Evolutionary conservation across 2,888 invertebrate species (phyloP), one percentile per base, ranked within the genome.

Genomic region (Platypus cylindrus): DNA sequence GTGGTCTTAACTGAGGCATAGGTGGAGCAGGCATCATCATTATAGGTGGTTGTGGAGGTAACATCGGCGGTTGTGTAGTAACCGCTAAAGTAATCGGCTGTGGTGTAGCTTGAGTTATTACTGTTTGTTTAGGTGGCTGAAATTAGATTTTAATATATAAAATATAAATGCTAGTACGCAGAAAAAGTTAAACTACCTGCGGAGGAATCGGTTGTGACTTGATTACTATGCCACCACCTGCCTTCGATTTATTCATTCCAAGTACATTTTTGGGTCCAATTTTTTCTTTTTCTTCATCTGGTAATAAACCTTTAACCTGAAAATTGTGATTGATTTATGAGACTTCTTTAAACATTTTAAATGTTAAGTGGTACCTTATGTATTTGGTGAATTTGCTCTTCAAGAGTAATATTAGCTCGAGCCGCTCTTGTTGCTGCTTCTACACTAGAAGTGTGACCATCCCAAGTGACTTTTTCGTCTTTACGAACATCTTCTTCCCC

Each of bases 301-400:
- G 89, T 41, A 94, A 65, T 3, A 95, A 68, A 2, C 94, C 94
- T 62, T 94, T 93, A 2, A 86, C 59, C 57, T 56, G 40, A 13
- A 47, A 48, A 7, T 11, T 20, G 9, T 20, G 7, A 20, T 9
- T 20, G 5, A 20, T 5, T 20, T 20, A 20, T 20, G 5, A 7
- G 9, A 20, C 5, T 20, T 5, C 9, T 20, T 20, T 20, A 20
- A 20, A 7, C 9, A 20, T 20, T 20, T 7, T 20, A 20, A 7
- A 20, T 20, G 9, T 20, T 20, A 20, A 5, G 20, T 14, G 15
- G 3, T 37, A 59, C 85, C 65, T 91, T 91, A 60, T 95, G 94
- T 51, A 95, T 95, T 65, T 93, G 91, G 61, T 90, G 90, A 49
- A 95, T 95, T 65, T 93, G 94, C 52, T 95, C 94, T 56, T 94